These are phyloP conservation scores for Mesembrinibis cayennensis DNA, from an alignment of 2,113 vertebrate species.

Conservation along the genomic window DNA sequence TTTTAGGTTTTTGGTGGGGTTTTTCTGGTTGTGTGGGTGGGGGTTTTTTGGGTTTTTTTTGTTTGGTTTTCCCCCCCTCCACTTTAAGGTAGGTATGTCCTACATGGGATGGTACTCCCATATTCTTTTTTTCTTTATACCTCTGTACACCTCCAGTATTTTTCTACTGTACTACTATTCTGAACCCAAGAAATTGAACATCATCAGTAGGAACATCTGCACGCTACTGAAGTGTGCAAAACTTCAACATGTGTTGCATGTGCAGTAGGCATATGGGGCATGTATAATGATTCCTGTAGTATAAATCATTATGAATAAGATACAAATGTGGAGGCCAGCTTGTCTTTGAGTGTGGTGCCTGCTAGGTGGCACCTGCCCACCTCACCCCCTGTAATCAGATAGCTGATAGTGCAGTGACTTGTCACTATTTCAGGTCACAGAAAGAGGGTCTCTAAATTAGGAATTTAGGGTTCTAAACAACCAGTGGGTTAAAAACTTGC, in stretches of 20 bases:
- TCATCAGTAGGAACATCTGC: background rate
- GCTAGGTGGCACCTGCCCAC: background rate
- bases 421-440: background rate
- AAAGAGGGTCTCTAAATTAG: background rate
- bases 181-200: background rate
- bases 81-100: background rate
- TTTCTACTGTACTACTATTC: background rate
- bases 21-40: no score
- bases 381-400: background rate
- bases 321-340: background rate
- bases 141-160: background rate
- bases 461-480: background rate
- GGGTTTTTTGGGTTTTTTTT: accelerated
- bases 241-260: background rate
- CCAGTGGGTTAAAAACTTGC: background rate
- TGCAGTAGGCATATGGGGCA: background rate
- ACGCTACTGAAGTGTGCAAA: background rate
- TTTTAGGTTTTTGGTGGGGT: background rate
- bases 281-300: background rate
- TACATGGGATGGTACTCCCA: accelerated
- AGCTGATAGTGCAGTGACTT: background rate
- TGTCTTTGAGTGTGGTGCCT: background rate
- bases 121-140: background rate
- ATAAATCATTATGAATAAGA: background rate
- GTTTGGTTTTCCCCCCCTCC: no score